Evolutionary conservation across 2,888 invertebrate species (phyloP), one percentile per base, ranked within the genome.

Genomic region (Aphodius sticticus): DNA sequence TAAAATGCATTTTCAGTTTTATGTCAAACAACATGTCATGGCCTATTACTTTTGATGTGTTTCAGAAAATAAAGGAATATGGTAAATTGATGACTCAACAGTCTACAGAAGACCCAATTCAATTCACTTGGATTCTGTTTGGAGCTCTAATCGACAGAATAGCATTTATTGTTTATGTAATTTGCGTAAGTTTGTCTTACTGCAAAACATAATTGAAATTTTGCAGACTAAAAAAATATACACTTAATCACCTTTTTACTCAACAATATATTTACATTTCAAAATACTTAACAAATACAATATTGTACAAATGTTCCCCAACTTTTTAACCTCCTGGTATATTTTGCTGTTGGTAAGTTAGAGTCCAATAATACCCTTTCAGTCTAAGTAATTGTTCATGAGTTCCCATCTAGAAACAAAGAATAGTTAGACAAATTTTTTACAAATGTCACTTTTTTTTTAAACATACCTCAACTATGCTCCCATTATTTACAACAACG

Each of bases 401-500:
- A 26, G 93, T 95, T 4, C 97, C 97, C 90, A 95, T 93, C 97
- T 96, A 35, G 88, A 26, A 91, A 79, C 12, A 79, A 79, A 78
- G 35, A 76, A 6, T 53, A 79, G 74, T 79, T 36, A 74, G 2
- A 26, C 26, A 26, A 26, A 2, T 26, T 26, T 74, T 36, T 7
- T 26, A 15, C 70, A 69, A 76, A 12, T 38, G 71, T 71, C 37
- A 16, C 9, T 76, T 16, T 16, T 77, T 26, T 72, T 26, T 6
- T 72, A 16, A 79, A 82, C 86, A 85, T 87, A 96, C 96, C 93
- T 97, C 97, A 2, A 95, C 95, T 83, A 97, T 93, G 80, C 91
- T 91, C 53, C 98, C 98, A 84, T 95, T 93, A 84, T 95, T 93
- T 75, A 99, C 90, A 3, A 99, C 98, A 36, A 97, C 96, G 83